These are phyloP conservation scores for Oncorhynchus clarkii DNA, from an alignment of 2,113 vertebrate species.

Conservation along the genomic window DNA sequence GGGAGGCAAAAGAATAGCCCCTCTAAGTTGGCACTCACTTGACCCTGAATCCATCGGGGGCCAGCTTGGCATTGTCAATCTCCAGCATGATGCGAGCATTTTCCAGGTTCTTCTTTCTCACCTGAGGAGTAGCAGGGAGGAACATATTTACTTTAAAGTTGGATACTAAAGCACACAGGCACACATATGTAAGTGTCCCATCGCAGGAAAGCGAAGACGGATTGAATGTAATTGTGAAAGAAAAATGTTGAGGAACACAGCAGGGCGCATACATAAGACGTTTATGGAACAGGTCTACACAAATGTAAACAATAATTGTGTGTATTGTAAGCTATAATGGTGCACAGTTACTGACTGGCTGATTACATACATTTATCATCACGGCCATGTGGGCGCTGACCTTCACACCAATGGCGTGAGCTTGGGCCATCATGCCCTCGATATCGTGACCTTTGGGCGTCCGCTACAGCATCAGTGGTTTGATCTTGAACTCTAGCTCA, in stretches of 20 bases:
- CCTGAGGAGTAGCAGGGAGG: slow-evolving; percentile 48
- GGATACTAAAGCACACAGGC: too few relatives aligned
- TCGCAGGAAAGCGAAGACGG: slow-evolving; percentile 1
- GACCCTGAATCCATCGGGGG: slow-evolving; percentile 79
- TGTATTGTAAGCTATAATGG: too few relatives aligned
- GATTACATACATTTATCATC: not conserved
- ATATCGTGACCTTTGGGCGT: slow-evolving; percentile 61
- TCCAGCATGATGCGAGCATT: slow-evolving; percentile 79
- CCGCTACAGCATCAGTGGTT: slow-evolving; percentile 74
- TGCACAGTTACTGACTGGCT: too few relatives aligned
- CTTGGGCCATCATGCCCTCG: slow-evolving; percentile 68
- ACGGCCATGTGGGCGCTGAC: slow-evolving; percentile 46
- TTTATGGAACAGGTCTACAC: too few relatives aligned
- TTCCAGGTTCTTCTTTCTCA: slow-evolving; percentile 74
- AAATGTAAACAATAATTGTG: too few relatives aligned
- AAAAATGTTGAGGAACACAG: not conserved
- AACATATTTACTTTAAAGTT: not conserved
- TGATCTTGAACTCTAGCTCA: slow-evolving; percentile 79
- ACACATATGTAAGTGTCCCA: not conserved
- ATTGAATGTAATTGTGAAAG: not conserved
- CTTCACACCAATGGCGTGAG: slow-evolving; percentile 74
- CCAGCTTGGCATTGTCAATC: slow-evolving; percentile 82
- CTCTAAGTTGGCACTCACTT: slow-evolving; percentile 72
- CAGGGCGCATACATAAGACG: too few relatives aligned
- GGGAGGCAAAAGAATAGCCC: slow-evolving; percentile 33